Evolutionary conservation across 2,797 vertebrate genomes (phyloP).

Genomic region (Platalea minor): DNA sequence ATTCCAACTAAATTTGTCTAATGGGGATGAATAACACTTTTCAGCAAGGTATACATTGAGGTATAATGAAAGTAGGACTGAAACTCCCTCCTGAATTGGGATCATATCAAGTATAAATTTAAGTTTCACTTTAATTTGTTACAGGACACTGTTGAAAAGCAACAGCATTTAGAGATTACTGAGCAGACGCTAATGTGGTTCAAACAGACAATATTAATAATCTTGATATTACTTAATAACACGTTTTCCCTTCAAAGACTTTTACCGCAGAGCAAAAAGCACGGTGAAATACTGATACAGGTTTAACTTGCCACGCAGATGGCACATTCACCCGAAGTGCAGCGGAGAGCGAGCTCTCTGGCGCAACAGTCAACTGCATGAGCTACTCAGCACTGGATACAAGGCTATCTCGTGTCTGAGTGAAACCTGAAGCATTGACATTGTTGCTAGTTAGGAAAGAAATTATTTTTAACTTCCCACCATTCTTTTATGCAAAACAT

Average conservation of each 20-base stretch:
- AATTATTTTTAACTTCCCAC: neutral
- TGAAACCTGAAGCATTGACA: neutral
- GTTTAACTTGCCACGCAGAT: neutral
- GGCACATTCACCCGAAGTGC: neutral
- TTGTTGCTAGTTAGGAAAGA: neutral
- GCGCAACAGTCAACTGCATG: neutral
- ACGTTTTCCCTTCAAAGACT: slow-evolving; percentile 46
- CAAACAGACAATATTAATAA: slow-evolving; percentile 65
- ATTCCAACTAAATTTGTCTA: slow-evolving; percentile 65
- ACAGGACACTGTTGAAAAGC: slow-evolving; percentile 20
- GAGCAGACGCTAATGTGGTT: slow-evolving; percentile 44
- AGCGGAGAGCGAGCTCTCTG: neutral
- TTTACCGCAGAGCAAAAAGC: neutral
- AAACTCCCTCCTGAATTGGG: slow-evolving; percentile 34
- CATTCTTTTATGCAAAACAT: neutral
- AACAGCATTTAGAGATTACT: slow-evolving; percentile 50
- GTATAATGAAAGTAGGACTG: slow-evolving; percentile 45
- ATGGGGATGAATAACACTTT: slow-evolving; percentile 61
- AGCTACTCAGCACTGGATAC: neutral
- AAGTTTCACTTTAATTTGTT: slow-evolving; percentile 58
- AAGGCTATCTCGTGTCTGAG: neutral
- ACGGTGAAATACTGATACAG: neutral
- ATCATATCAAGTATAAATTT: slow-evolving; percentile 26
- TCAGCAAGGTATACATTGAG: slow-evolving; percentile 36
- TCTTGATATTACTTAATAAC: slow-evolving; percentile 65